Conservation (phyloP, 53 echinoderm and acorn worm species). For the Echinarachnius parma region DNA sequence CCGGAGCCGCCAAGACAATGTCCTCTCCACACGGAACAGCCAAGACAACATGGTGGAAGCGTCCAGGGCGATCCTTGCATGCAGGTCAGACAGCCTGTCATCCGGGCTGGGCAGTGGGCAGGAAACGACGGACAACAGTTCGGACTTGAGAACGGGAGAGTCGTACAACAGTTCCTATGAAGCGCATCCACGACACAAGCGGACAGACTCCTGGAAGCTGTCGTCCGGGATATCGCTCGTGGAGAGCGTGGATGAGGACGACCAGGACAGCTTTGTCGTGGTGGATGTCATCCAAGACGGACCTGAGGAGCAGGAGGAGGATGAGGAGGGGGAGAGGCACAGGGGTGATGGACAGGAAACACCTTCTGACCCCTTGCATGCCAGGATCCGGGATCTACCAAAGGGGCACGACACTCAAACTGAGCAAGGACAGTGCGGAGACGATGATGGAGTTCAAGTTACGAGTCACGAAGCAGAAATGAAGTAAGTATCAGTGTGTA, state of each 20-base stretch:
- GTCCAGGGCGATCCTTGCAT: slow-evolving; percentile 6
- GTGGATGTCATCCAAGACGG: slow-evolving; percentile 12
- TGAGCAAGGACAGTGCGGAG: too few relatives aligned
- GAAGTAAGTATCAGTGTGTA: slow-evolving; percentile 10
- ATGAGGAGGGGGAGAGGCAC: slow-evolving; percentile 6
- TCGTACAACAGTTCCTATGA: too few relatives aligned
- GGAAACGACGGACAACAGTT: neutral
- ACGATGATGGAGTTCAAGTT: slow-evolving; percentile 5
- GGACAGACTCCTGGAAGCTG: neutral
- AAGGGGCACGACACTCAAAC: too few relatives aligned
- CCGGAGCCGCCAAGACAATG: too few relatives aligned
- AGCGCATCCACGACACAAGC: too few relatives aligned
- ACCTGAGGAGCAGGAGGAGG: neutral
- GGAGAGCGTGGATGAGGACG: slow-evolving; percentile 3
- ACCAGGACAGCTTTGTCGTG: slow-evolving; percentile 10
- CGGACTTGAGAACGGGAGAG: neutral
- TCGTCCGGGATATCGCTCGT: slow-evolving; percentile 6
- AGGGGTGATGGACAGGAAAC: slow-evolving; percentile 26
- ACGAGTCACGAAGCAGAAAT: slow-evolving; percentile 45
- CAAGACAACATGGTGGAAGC: too few relatives aligned
- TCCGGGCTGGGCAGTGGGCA: slow-evolving; percentile 23
- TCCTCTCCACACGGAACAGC: too few relatives aligned
- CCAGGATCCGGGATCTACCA: too few relatives aligned
- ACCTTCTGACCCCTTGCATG: slow-evolving; percentile 13
- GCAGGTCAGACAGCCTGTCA: slow-evolving; percentile 29